A percentile compares a stretch with the other conserved stretches of the same genome.
These are phyloP conservation scores for Ctenicera cuprea DNA, from an alignment of 2,888 invertebrate species.

Conservation along the genomic window DNA sequence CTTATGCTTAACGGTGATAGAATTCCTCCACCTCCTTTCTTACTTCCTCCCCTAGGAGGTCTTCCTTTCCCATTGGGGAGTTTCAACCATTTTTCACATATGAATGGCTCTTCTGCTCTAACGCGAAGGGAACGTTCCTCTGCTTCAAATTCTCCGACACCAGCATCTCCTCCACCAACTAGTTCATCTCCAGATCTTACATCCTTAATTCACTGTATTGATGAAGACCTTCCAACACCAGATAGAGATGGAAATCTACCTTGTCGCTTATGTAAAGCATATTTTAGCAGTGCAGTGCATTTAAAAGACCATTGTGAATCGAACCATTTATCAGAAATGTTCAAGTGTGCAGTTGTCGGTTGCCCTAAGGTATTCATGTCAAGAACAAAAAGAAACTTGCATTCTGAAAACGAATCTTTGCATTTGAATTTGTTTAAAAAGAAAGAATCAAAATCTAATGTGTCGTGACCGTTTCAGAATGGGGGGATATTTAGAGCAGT, in stretches of 20 bases:
- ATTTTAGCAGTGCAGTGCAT: slow-evolving; percentile 78
- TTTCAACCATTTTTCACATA: slow-evolving; percentile 70
- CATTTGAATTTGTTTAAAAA: slow-evolving; percentile 72
- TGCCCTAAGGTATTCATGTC: slow-evolving; percentile 88
- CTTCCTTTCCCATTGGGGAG: slow-evolving; percentile 74
- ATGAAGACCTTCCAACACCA: slow-evolving; percentile 80
- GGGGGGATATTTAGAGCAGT: slow-evolving; percentile 68
- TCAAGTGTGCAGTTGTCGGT: slow-evolving; percentile 84
- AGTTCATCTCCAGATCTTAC: slow-evolving; percentile 61
- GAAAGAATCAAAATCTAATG: slow-evolving; percentile 64
- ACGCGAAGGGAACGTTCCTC: slow-evolving; percentile 72
- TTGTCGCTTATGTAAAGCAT: slow-evolving; percentile 82
- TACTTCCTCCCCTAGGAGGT: slow-evolving; percentile 77
- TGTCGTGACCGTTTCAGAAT: slow-evolving; percentile 70
- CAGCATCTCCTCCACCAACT: slow-evolving; percentile 72
- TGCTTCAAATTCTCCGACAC: slow-evolving; percentile 75
- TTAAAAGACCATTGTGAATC: slow-evolving; percentile 85
- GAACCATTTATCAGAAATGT: slow-evolving; percentile 81
- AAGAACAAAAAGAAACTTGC: slow-evolving; percentile 84
- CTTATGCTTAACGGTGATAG: slow-evolving; percentile 73
- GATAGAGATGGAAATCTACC: slow-evolving; percentile 81
- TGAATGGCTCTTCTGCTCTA: slow-evolving; percentile 70
- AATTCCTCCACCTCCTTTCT: slow-evolving; percentile 76
- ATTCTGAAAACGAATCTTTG: slow-evolving; percentile 81
- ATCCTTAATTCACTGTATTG: slow-evolving; percentile 77